Conservation (phyloP, 2,113 vertebrate species). For the Aptenodytes patagonicus region DNA sequence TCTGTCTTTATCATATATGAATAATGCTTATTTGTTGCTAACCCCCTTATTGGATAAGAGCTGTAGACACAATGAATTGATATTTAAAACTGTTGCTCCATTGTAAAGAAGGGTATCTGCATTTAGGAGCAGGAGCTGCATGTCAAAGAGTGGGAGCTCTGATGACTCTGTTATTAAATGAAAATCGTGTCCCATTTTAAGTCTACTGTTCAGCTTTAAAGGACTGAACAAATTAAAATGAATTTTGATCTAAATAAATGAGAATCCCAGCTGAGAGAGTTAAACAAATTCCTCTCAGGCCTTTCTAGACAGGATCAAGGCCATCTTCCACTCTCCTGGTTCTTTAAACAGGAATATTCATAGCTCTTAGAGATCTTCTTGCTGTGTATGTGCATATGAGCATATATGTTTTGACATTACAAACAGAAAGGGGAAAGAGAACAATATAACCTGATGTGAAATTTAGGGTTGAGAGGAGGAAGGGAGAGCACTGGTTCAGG, state of each 20-base stretch:
- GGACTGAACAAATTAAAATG: neutral
- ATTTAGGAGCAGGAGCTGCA: neutral
- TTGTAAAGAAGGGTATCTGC: neutral
- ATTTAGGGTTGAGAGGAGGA: neutral
- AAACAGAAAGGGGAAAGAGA: neutral
- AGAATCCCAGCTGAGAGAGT: neutral
- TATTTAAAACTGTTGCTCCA: neutral
- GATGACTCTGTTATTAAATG: neutral
- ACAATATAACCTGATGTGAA: neutral
- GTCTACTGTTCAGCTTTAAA: neutral
- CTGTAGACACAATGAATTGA: neutral
- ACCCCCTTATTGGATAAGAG: neutral
- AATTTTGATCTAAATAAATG: constrained; percentile 22
- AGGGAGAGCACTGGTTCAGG: constrained; percentile 9
- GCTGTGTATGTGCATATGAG: neutral
- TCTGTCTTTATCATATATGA: neutral
- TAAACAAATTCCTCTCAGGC: constrained; percentile 1
- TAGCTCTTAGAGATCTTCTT: neutral
- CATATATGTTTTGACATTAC: neutral
- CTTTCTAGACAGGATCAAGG: neutral
- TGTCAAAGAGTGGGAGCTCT: neutral
- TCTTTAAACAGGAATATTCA: neutral
- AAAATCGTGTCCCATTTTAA: neutral
- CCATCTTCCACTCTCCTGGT: neutral
- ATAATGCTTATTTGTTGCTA: neutral